Percentiles rank a stretch among this genome's conserved stretches.
phyloP scores from a whole-genome alignment of 2,888 invertebrate genomes.

The Notocelia uddmanniana region DNA sequence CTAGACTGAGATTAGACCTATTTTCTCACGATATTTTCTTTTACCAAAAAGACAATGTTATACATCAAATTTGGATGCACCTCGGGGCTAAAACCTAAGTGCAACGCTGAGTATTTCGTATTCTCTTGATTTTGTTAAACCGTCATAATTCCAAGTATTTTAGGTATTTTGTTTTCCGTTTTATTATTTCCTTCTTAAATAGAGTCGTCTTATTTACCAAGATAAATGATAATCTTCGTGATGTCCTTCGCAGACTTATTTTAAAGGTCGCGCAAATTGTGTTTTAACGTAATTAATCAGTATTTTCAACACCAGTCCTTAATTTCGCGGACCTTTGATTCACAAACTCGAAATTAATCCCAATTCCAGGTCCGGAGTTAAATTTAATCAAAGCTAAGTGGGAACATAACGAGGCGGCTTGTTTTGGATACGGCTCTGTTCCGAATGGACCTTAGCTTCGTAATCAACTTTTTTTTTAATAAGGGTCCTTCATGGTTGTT shows the following conservation, averaged over 20 bases:
- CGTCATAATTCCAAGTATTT: too few relatives aligned
- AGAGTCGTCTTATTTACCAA: not conserved
- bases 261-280: not conserved
- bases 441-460: conserved; percentile 15
- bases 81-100: too few relatives aligned
- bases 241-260: not conserved
- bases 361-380: conserved; percentile 34
- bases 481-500: conserved; percentile 31
- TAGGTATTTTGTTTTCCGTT: too few relatives aligned
- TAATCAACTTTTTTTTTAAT: conserved; percentile 43
- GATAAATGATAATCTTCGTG: not conserved
- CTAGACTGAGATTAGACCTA: too few relatives aligned
- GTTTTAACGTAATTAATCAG: conserved; percentile 28
- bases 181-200: too few relatives aligned
- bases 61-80: too few relatives aligned
- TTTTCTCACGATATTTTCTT: too few relatives aligned
- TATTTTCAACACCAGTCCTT: conserved; percentile 29
- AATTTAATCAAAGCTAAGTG: conserved; percentile 45
- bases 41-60: too few relatives aligned
- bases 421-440: conserved; percentile 31
- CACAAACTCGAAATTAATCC: conserved; percentile 37
- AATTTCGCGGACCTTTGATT: conserved; percentile 41
- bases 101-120: too few relatives aligned
- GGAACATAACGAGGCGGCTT: conserved; percentile 39
- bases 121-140: too few relatives aligned